Percentiles rank a stretch among this genome's conserved stretches.
Conservation (phyloP, 2,888 invertebrate genomes). For the Coleophora deauratella region DNA sequence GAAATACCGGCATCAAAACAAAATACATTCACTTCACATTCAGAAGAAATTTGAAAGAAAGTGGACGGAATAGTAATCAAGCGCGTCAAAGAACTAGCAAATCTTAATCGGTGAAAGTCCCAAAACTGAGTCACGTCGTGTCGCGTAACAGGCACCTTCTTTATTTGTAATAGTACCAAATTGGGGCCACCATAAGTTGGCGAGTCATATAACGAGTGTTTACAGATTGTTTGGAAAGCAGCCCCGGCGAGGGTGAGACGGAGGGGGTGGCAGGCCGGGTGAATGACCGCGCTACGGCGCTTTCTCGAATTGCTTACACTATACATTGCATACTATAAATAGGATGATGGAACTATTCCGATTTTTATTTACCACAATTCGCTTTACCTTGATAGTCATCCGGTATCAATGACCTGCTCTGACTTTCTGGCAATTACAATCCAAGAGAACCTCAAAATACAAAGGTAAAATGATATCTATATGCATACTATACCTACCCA, state of each 20-base stretch:
- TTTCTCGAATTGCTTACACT: constrained; percentile 15
- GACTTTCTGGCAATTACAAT: too few species aligned
- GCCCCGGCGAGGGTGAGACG: constrained; percentile 18
- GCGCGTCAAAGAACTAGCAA: not conserved
- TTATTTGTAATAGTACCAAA: not conserved
- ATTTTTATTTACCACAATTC: too few species aligned
- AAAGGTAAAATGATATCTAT: too few species aligned
- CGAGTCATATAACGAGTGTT: constrained; percentile 9
- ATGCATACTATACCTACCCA: too few species aligned
- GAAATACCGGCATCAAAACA: too few species aligned
- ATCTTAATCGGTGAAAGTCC: not conserved
- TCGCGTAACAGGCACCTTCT: not conserved
- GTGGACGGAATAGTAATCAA: not conserved
- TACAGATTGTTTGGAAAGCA: constrained; percentile 19
- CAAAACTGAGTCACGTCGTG: not conserved
- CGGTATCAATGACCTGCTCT: constrained; percentile 4
- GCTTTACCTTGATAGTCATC: too few species aligned
- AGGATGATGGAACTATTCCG: too few species aligned
- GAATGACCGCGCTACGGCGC: constrained; percentile 20
- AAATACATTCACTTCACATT: too few species aligned
- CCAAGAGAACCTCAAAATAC: too few species aligned
- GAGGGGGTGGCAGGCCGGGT: constrained; percentile 14
- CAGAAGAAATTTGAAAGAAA: too few species aligned
- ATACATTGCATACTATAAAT: too few species aligned
- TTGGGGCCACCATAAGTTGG: constrained; percentile 8